Percentiles rank a stretch among this genome's conserved stretches.
Evolutionary conservation across 2,888 invertebrate species (phyloP).

Genomic region (Phytoseiulus persimilis): DNA sequence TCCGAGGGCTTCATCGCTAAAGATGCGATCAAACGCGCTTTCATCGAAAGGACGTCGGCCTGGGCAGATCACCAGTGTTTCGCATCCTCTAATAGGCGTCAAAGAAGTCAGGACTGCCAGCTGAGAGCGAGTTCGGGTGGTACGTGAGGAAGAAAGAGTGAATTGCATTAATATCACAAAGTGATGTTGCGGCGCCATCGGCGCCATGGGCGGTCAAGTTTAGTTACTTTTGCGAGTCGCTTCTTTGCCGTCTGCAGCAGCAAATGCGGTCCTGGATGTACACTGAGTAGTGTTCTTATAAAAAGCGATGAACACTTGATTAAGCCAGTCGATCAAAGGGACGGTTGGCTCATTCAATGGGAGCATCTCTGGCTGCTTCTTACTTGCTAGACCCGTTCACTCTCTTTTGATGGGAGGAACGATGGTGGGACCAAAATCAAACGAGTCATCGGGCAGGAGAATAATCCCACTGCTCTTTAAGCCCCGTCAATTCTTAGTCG

Average conservation of each 20-base stretch:
- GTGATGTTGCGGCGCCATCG: not conserved
- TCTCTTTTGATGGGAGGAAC: not conserved
- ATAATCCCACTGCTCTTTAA: not conserved
- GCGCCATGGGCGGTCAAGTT: not conserved
- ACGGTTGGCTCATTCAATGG: not conserved
- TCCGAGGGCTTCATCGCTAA: too few species aligned
- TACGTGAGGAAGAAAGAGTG: not conserved
- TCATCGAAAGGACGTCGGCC: too few species aligned
- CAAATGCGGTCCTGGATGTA: not conserved
- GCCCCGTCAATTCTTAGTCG: too few species aligned
- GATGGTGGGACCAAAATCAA: not conserved
- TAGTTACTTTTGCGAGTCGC: not conserved
- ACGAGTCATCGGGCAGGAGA: not conserved
- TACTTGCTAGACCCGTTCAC: not conserved
- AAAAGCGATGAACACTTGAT: not conserved
- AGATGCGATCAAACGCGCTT: too few species aligned
- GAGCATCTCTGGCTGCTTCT: not conserved
- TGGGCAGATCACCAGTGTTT: too few species aligned
- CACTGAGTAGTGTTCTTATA: not conserved
- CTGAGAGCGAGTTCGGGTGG: not conserved
- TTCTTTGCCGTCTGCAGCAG: not conserved
- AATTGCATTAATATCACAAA: not conserved
- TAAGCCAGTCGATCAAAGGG: not conserved
- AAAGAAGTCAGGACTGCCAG: not conserved
- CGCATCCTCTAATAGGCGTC: not conserved